Evolutionary conservation across 2,888 invertebrate genomes (phyloP).

Genomic region (Cephalotes varians): DNA sequence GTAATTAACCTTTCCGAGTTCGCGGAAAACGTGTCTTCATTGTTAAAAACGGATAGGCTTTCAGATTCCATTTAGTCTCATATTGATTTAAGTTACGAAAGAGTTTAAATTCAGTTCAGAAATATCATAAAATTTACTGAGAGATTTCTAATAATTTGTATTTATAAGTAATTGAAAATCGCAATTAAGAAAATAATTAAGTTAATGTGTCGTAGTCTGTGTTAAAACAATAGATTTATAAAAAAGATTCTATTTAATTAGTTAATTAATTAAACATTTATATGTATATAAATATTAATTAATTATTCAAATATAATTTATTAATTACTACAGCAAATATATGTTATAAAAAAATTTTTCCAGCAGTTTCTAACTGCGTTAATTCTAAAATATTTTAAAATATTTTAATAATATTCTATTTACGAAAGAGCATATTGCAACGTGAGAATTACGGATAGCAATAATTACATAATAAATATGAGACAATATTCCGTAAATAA

Average conservation of each 20-base stretch:
- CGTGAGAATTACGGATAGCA: background rate
- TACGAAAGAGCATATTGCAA: background rate
- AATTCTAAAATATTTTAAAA: background rate
- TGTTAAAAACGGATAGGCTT: background rate
- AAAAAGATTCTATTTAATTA: background rate
- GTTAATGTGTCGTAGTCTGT: background rate
- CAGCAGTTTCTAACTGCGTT: background rate
- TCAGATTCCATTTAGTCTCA: background rate
- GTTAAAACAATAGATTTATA: background rate
- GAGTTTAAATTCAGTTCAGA: background rate
- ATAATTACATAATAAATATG: conserved; percentile 26
- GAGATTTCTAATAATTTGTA: background rate
- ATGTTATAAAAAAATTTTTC: background rate
- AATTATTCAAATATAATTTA: background rate
- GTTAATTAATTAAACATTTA: too few species aligned
- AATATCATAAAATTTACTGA: background rate
- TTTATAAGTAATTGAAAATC: background rate
- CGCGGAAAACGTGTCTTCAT: background rate
- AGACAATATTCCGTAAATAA: conserved; percentile 2
- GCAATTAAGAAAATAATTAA: background rate
- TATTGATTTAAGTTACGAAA: background rate
- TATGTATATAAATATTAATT: too few species aligned
- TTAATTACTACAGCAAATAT: background rate
- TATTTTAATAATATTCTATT: background rate
- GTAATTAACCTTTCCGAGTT: background rate